Percentiles rank a stretch among this genome's conserved stretches.
Evolutionary conservation across 1,140 invertebrate species (phyloP).

Genomic region (Dinoponera quadriceps): DNA sequence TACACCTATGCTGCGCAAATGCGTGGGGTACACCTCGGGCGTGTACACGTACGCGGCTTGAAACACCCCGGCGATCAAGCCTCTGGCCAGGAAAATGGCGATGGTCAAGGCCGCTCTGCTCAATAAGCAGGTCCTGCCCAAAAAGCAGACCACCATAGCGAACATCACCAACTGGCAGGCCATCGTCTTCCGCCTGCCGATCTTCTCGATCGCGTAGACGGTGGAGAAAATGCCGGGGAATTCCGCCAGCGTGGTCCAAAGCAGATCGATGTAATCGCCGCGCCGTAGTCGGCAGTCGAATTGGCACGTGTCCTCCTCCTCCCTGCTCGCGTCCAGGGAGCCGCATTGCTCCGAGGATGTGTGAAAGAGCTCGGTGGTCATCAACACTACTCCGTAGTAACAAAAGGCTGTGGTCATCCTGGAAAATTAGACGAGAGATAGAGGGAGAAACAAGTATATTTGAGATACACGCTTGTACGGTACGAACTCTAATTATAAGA

Average conservation of each 20-base stretch:
- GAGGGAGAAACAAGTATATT: neutral
- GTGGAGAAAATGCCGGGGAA: conserved; percentile 98
- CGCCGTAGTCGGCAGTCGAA: conserved; percentile 91
- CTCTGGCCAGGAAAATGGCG: conserved; percentile 95
- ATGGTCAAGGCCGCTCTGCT: conserved; percentile 93
- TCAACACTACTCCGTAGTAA: conserved; percentile 97
- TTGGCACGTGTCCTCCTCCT: conserved; percentile 82
- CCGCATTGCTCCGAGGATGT: conserved; percentile 86
- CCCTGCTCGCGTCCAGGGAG: conserved; percentile 72
- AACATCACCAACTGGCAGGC: conserved; percentile 96
- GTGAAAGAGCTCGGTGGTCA: conserved; percentile 97
- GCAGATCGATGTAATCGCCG: conserved; percentile 95
- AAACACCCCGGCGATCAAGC: conserved; percentile 97
- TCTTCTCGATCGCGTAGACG: conserved; percentile 95
- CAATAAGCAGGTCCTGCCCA: conserved; percentile 86
- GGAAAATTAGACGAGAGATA: too few species aligned
- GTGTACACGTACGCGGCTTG: conserved; percentile 98
- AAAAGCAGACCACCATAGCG: conserved; percentile 92
- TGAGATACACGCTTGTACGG: neutral
- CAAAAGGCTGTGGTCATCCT: conserved; percentile 98
- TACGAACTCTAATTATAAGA: too few species aligned
- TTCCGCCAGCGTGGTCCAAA: conserved; percentile 98
- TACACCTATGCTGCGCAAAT: conserved; percentile 94
- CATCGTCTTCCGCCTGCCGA: conserved; percentile 97
- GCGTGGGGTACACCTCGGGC: conserved; percentile 97